Evolutionary conservation across 2,888 invertebrate genomes (phyloP).

Genomic region (Nymphalis urticae): DNA sequence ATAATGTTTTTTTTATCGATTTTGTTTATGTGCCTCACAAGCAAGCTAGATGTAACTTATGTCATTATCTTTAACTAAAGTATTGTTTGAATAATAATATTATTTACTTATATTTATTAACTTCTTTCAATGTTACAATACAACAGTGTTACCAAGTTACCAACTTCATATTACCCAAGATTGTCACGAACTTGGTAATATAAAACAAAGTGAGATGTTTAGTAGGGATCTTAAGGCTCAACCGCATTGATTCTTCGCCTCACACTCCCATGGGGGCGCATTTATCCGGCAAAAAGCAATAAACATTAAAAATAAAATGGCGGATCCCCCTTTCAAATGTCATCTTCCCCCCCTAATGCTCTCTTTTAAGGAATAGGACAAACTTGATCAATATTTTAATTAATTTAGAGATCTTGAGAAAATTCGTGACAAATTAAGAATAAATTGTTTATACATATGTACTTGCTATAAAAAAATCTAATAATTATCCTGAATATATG

Average conservation of each 20-base stretch:
- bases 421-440: neutral
- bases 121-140: too few relatives aligned
- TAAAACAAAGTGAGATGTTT: slow-evolving; percentile 33
- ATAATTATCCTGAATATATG: too few relatives aligned
- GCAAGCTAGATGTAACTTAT: too few relatives aligned
- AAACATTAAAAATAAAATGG: slow-evolving; percentile 80
- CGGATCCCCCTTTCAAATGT: slow-evolving; percentile 59
- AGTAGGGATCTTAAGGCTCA: slow-evolving; percentile 54
- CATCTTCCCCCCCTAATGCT: slow-evolving; percentile 41
- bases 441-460: neutral
- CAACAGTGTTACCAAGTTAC: too few relatives aligned
- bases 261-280: slow-evolving; percentile 66
- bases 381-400: slow-evolving; percentile 33
- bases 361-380: slow-evolving; percentile 26
- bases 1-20: too few relatives aligned
- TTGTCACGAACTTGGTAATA: neutral
- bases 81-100: too few relatives aligned
- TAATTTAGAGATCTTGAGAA: slow-evolving; percentile 5
- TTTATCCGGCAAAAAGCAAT: slow-evolving; percentile 75
- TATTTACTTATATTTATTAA: too few relatives aligned
- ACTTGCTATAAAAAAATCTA: too few relatives aligned
- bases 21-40: too few relatives aligned
- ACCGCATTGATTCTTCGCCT: slow-evolving; percentile 76
- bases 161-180: too few relatives aligned
- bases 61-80: too few relatives aligned